Percentiles rank a stretch among this genome's conserved stretches.
phyloP scores from a whole-genome alignment of 1,140 invertebrate genomes.

The Nebria ingens region DNA sequence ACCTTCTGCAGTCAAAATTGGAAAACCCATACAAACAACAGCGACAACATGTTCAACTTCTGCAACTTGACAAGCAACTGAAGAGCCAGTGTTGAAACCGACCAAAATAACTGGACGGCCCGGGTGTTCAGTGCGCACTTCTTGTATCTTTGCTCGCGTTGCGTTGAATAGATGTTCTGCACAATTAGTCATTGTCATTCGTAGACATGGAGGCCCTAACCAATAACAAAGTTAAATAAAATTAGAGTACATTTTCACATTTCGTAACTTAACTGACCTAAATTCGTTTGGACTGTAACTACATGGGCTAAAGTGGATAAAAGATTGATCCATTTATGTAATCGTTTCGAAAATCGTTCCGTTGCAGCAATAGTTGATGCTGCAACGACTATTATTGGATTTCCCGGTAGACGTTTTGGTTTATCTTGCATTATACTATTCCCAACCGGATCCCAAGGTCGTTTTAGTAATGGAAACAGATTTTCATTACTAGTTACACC shows the following conservation, averaged over 20 bases:
- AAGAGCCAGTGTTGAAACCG: conserved; percentile 64
- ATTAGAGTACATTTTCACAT: neutral
- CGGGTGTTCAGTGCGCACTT: conserved; percentile 54
- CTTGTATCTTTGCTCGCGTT: conserved; percentile 56
- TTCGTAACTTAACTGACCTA: conserved; percentile 24
- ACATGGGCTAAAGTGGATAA: conserved; percentile 59
- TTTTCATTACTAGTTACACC: conserved; percentile 43
- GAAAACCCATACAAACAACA: conserved; percentile 72
- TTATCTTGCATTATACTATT: conserved; percentile 26
- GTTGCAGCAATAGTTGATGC: conserved; percentile 39
- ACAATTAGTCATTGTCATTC: conserved; percentile 44
- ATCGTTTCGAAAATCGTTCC: conserved; percentile 41
- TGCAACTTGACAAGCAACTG: conserved; percentile 58
- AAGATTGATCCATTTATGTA: conserved; percentile 59
- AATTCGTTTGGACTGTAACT: conserved; percentile 48
- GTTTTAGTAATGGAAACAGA: conserved; percentile 51
- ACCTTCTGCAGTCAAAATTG: conserved; percentile 62
- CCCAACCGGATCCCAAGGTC: conserved; percentile 64
- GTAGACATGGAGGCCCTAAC: conserved; percentile 33
- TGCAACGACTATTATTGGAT: conserved; percentile 59
- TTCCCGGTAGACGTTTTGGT: conserved; percentile 55
- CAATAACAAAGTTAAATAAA: conserved; percentile 4
- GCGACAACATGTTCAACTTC: conserved; percentile 57
- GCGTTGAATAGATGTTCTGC: conserved; percentile 60
- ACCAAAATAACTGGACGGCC: conserved; percentile 64